These are phyloP conservation scores for Circaetus cinerascens DNA, from an alignment of 2,113 vertebrate genomes.

Conservation along the genomic window DNA sequence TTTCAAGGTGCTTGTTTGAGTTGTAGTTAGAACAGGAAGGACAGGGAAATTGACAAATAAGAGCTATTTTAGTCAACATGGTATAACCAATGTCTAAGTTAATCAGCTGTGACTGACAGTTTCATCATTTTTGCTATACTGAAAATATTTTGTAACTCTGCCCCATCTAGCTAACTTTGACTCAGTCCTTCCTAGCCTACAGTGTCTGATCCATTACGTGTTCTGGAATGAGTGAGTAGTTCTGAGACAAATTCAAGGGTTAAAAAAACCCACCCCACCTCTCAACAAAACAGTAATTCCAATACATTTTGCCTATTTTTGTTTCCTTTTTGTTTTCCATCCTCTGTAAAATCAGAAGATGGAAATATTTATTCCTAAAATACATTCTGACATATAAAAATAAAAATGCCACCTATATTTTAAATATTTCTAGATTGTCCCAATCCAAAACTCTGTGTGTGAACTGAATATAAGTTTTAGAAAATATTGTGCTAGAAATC, in stretches of 20 bases:
- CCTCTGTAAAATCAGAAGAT: not conserved
- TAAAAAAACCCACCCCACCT: not conserved
- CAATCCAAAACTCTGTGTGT: not conserved
- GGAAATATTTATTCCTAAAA: not conserved
- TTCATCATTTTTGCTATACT: not conserved
- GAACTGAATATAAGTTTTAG: not conserved
- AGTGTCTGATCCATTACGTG: not conserved
- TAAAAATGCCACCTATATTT: not conserved
- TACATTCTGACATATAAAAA: not conserved
- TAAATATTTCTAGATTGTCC: not conserved
- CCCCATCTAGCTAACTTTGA: not conserved
- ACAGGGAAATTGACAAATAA: not conserved
- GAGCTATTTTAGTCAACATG: not conserved
- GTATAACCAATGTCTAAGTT: not conserved
- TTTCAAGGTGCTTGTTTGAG: not conserved
- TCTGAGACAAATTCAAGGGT: not conserved
- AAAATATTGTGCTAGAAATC: not conserved
- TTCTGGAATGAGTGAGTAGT: not conserved
- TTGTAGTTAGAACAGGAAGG: not conserved
- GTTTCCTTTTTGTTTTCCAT: not conserved
- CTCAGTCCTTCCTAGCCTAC: not conserved
- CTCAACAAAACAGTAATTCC: too few relatives aligned
- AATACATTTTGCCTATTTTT: not conserved
- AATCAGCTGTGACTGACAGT: not conserved
- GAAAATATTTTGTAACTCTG: not conserved